Evolutionary conservation across 2,797 vertebrate genomes (phyloP).

Genomic region (Lacerta agilis): DNA sequence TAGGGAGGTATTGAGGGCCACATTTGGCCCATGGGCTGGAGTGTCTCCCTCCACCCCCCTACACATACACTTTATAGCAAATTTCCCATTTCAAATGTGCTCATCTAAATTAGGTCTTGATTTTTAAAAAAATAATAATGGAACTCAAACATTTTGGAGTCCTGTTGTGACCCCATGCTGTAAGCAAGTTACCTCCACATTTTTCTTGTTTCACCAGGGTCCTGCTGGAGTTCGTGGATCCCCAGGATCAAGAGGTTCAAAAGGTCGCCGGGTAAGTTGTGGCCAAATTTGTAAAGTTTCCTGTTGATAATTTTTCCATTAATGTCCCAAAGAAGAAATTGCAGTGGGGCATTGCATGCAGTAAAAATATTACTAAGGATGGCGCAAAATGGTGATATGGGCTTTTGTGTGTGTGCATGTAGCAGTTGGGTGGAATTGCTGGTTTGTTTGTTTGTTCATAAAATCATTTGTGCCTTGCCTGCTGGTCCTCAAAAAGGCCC

Average conservation of each 20-base stretch:
- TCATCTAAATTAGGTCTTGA: neutral
- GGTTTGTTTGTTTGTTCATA: neutral
- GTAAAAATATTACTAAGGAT: neutral
- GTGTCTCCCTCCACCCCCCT: too few relatives aligned
- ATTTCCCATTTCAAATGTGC: neutral
- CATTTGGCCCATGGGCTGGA: too few relatives aligned
- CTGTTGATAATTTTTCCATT: neutral
- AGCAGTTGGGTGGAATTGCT: neutral
- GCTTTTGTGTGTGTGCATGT: too few relatives aligned
- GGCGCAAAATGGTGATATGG: neutral
- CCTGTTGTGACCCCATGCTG: neutral
- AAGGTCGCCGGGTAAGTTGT: constrained; percentile 87
- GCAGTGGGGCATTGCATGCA: neutral
- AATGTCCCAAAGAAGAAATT: fast-evolving
- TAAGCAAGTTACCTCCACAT: neutral
- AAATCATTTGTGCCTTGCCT: neutral
- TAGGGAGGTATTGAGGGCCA: too few relatives aligned
- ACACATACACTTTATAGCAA: neutral
- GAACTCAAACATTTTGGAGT: neutral
- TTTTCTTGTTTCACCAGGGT: constrained; percentile 81
- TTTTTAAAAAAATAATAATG: too few relatives aligned
- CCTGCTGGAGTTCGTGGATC: constrained; percentile 84
- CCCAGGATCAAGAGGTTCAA: constrained; percentile 84
- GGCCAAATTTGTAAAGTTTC: neutral
- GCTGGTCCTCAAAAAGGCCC: neutral